A percentile compares a stretch with the other conserved stretches of the same genome.
Evolutionary conservation across 35 echinoderm and acorn worm genomes (phyloP).

Genomic region (Lytechinus pictus): DNA sequence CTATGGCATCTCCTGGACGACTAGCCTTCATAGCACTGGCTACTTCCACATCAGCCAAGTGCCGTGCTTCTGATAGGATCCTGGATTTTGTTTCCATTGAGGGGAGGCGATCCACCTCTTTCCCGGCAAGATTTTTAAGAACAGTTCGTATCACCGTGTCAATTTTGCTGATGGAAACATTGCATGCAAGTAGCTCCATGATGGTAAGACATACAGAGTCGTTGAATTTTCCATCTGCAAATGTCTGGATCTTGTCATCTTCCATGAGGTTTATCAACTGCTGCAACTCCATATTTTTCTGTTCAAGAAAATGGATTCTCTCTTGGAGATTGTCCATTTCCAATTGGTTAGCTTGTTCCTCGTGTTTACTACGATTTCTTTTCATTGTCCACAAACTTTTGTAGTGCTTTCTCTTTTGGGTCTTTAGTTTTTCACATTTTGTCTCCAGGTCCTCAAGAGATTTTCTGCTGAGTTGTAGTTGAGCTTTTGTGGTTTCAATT

Average conservation of each 20-base stretch:
- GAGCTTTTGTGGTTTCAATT: too few species aligned
- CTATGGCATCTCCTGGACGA: slow-evolving; percentile 26
- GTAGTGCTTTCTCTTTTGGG: too few species aligned
- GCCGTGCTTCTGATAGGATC: slow-evolving; percentile 50
- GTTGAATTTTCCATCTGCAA: slow-evolving; percentile 55
- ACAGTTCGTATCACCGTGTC: slow-evolving; percentile 47
- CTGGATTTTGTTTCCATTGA: slow-evolving; percentile 1
- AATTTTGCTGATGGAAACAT: slow-evolving; percentile 52
- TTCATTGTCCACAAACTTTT: too few species aligned
- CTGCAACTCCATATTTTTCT: background rate
- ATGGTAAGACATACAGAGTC: slow-evolving; percentile 45
- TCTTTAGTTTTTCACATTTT: too few species aligned
- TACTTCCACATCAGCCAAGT: slow-evolving; percentile 63
- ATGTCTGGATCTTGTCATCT: background rate
- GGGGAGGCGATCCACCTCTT: slow-evolving; percentile 47
- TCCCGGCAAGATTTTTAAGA: slow-evolving; percentile 48
- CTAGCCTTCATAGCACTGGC: slow-evolving; percentile 32
- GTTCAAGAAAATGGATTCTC: slow-evolving; percentile 11
- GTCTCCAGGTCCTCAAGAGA: too few species aligned
- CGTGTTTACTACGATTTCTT: too few species aligned
- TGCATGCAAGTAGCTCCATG: slow-evolving; percentile 60
- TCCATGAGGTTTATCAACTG: background rate
- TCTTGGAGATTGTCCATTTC: background rate
- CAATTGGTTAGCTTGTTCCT: too few species aligned
- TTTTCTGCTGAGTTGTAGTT: too few species aligned